A percentile compares a stretch with the other conserved stretches of the same genome.
Evolutionary conservation across 2,797 vertebrate species (phyloP).

Genomic region (Cryptoblepharus egeriae): DNA sequence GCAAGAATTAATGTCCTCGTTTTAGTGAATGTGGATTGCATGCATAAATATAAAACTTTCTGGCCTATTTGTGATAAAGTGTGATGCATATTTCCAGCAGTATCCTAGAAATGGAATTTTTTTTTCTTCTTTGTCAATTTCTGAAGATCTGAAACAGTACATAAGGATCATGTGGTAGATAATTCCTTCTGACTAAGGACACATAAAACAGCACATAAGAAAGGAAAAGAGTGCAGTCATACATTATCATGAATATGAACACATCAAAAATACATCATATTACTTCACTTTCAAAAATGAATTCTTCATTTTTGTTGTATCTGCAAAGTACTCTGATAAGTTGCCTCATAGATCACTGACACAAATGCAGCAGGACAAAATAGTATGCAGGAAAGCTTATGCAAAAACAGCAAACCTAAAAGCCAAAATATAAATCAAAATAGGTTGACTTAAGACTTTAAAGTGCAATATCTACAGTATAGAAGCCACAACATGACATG

Average conservation of each 20-base stretch:
- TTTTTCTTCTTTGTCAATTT: slow-evolving; percentile 34
- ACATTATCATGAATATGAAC: slow-evolving; percentile 51
- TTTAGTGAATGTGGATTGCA: slow-evolving; percentile 5
- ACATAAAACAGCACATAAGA: slow-evolving; percentile 55
- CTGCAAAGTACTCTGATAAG: slow-evolving; percentile 46
- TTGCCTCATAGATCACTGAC: slow-evolving; percentile 58
- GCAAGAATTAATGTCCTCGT: slow-evolving; percentile 12
- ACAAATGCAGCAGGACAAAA: slow-evolving; percentile 50
- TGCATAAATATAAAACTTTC: slow-evolving; percentile 50
- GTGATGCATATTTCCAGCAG: slow-evolving; percentile 15
- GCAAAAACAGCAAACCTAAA: slow-evolving; percentile 51
- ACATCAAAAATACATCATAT: neutral
- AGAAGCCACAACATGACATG: slow-evolving; percentile 4
- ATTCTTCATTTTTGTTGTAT: slow-evolving; percentile 44
- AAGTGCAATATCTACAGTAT: slow-evolving; percentile 8
- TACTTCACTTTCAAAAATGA: slow-evolving; percentile 27
- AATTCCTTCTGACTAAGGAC: slow-evolving; percentile 6
- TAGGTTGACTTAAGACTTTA: slow-evolving; percentile 32
- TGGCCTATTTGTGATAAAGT: slow-evolving; percentile 42
- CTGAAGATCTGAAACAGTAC: slow-evolving; percentile 49
- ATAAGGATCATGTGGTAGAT: slow-evolving; percentile 58
- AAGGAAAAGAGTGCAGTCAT: slow-evolving; percentile 33
- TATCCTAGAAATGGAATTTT: slow-evolving; percentile 2
- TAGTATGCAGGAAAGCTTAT: slow-evolving; percentile 44
- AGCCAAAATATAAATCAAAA: slow-evolving; percentile 49